phyloP scores from a whole-genome alignment of 2,888 invertebrate genomes.

The Pantelozetes paolii region DNA sequence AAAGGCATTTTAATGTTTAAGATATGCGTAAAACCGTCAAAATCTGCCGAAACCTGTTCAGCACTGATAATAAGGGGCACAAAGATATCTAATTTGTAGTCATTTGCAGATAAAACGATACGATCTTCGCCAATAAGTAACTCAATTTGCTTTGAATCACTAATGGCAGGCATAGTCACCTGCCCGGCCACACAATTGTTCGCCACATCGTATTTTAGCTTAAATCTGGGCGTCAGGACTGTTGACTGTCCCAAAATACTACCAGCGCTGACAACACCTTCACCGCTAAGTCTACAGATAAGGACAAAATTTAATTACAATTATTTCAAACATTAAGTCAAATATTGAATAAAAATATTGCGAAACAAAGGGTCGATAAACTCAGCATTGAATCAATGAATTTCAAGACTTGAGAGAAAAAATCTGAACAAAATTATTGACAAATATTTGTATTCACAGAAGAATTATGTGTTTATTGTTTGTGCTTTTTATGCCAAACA shows the following conservation, averaged over 20 bases:
- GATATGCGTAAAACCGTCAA: constrained; percentile 2
- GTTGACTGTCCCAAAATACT: background rate
- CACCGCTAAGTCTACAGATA: background rate
- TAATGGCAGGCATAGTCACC: background rate
- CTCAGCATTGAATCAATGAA: background rate
- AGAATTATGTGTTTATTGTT: too few relatives aligned
- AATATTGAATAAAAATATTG: background rate
- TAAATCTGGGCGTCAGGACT: background rate
- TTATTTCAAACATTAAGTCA: background rate
- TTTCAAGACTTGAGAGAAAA: too few relatives aligned
- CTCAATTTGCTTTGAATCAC: background rate
- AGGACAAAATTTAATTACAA: background rate
- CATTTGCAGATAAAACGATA: background rate
- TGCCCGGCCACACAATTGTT: constrained; percentile 9
- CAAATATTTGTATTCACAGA: too few relatives aligned
- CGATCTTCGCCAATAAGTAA: constrained; percentile 18
- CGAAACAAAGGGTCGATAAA: constrained; percentile 6
- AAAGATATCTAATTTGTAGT: constrained; percentile 33
- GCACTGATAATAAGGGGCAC: background rate
- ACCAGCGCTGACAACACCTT: constrained; percentile 1
- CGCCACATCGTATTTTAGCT: background rate
- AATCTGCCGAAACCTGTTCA: background rate
- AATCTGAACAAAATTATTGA: too few relatives aligned
- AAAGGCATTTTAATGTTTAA: constrained; percentile 19
- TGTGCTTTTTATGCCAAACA: too few relatives aligned